Evolutionary conservation across 2,888 invertebrate species (phyloP).

Genomic region (Sarcophaga caerulescens): DNA sequence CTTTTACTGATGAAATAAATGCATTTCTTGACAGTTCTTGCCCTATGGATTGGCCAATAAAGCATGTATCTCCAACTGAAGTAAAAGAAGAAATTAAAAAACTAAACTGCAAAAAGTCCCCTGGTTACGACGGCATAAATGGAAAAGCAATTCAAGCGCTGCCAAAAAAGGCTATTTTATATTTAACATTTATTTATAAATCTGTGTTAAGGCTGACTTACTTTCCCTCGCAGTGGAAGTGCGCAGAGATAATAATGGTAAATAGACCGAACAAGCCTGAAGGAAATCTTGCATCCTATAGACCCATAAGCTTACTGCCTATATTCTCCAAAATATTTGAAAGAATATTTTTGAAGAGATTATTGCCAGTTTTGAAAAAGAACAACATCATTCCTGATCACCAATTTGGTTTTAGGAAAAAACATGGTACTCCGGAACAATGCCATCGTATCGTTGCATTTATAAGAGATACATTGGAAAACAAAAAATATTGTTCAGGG

Average conservation of each 20-base stretch:
- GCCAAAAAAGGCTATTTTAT: background rate
- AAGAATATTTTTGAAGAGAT: too few species aligned
- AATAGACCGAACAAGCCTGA: too few species aligned
- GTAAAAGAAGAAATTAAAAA: too few species aligned
- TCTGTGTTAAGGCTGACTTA: background rate
- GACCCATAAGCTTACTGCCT: background rate
- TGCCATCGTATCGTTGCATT: background rate
- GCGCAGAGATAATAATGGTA: background rate
- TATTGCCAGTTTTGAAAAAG: constrained; percentile 1
- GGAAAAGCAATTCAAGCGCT: background rate
- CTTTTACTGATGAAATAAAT: too few species aligned
- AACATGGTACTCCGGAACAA: background rate
- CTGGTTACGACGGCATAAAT: background rate
- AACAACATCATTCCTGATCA: background rate
- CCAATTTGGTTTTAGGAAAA: background rate
- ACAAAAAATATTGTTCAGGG: background rate
- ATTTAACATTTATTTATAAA: background rate
- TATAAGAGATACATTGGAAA: constrained; percentile 18
- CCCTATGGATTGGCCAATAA: too few species aligned
- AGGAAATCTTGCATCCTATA: background rate
- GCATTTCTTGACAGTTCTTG: too few species aligned
- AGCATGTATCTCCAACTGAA: too few species aligned
- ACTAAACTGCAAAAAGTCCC: too few species aligned
- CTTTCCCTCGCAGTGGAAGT: background rate
- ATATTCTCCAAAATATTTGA: background rate